Percentiles rank a stretch among this genome's conserved stretches.
These are phyloP conservation scores for Columba livia DNA, from an alignment of 2,113 vertebrate species.

Conservation along the genomic window DNA sequence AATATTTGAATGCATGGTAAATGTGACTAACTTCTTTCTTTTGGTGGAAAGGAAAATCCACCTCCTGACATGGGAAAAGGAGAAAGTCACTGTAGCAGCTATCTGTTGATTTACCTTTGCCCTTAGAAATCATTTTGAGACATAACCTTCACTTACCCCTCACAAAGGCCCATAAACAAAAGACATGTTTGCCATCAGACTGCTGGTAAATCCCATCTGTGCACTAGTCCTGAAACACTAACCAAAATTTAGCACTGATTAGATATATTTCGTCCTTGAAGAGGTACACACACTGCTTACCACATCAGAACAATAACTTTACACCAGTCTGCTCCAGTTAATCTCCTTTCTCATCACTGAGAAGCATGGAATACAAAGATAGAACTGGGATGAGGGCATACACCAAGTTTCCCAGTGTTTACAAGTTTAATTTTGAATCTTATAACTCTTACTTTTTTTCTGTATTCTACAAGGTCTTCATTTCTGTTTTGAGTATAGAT, in stretches of 20 bases:
- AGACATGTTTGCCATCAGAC: not conserved
- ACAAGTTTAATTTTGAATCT: not conserved
- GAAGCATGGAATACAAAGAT: not conserved
- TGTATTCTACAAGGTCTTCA: not conserved
- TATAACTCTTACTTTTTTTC: not conserved
- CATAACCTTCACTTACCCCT: not conserved
- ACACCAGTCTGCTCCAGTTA: not conserved
- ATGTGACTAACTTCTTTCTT: not conserved
- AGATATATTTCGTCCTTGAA: constrained; percentile 19
- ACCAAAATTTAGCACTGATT: not conserved
- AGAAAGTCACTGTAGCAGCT: not conserved
- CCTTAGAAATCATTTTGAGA: not conserved
- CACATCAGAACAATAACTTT: not conserved
- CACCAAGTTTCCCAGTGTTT: not conserved
- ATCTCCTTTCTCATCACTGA: not conserved
- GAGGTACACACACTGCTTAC: fast-evolving
- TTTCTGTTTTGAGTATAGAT: not conserved
- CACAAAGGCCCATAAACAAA: not conserved
- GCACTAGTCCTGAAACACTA: not conserved
- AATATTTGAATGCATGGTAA: not conserved
- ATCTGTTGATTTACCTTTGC: not conserved
- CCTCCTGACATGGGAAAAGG: not conserved
- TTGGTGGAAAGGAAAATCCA: not conserved
- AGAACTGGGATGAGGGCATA: not conserved
- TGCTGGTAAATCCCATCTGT: not conserved